A percentile compares a stretch with the other conserved stretches of the same genome.
phyloP scores from a whole-genome alignment of 1,140 invertebrate species.

The Hestina assimilis region DNA sequence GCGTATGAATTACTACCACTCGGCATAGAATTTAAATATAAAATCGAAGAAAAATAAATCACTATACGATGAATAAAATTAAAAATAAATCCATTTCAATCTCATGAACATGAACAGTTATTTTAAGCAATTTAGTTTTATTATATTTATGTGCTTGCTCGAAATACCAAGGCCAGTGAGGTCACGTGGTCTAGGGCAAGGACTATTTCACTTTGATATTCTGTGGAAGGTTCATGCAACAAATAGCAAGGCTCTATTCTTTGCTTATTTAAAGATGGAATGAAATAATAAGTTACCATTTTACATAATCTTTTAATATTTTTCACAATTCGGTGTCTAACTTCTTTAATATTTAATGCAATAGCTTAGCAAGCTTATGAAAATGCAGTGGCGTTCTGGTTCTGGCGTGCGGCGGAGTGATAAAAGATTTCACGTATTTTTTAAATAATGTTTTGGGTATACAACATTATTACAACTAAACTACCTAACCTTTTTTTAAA shows the following conservation, averaged over 20 bases:
- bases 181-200: too few species aligned
- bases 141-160: too few species aligned
- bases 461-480: slow-evolving; percentile 14
- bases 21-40: too few species aligned
- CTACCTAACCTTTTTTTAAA: too few species aligned
- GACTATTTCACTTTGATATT: too few species aligned
- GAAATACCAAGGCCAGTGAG: too few species aligned
- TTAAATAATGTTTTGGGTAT: too few species aligned
- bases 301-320: slow-evolving; percentile 27
- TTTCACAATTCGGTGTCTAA: slow-evolving; percentile 24
- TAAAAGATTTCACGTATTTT: slow-evolving; percentile 56
- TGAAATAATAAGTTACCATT: slow-evolving; percentile 20
- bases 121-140: too few species aligned
- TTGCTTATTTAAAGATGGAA: slow-evolving; percentile 20
- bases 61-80: background rate
- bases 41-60: too few species aligned
- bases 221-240: background rate
- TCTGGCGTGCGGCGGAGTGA: slow-evolving; percentile 49
- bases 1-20: too few species aligned
- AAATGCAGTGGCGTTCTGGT: slow-evolving; percentile 47
- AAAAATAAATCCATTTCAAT: too few species aligned
- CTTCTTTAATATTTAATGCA: slow-evolving; percentile 28
- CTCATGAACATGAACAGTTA: too few species aligned
- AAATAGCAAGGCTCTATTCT: slow-evolving; percentile 3
- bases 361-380: slow-evolving; percentile 45